Base-by-base conservation (phyloP, 2,888 invertebrate genomes). In the Euphydryas editha region DNA sequence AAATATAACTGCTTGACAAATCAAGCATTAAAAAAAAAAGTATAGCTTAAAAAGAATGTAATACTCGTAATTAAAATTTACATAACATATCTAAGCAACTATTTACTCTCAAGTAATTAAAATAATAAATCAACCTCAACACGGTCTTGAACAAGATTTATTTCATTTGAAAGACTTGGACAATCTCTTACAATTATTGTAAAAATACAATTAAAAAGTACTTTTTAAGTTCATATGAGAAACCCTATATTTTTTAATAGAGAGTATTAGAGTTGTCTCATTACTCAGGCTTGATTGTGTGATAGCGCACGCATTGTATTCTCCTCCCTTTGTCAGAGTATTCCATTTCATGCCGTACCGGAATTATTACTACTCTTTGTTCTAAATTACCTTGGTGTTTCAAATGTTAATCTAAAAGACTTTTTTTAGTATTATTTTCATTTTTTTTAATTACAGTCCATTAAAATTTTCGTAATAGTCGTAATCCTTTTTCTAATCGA, bases 251-350 rank as follows among this genome's bases (percentile, higher is more conserved):
- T 62, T 56, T n/a, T 61, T 70, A 68, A 65, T 64, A 61, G 56
- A 56, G 44, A 55, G 36, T 64, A 71, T 68, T 62, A 63, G 51
- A 68, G 51, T 64, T 51, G 61, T 66, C 70, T 68, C 66, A 68
- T 71, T 68, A 87, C 85, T 86, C 80, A 79, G 82, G 69, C 68
- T 70, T 70, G 77, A 86, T 86, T 81, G 81, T 72, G 78, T 84
- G 84, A 86, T 85, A 85, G 79, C 76, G 80, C 81, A 85, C 81
- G 85, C 81, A 81, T 81, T 81, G 81, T 81, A 72, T 75, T 47
- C 18, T 75, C 72, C 76, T 75, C 71, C 76, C 75, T 82, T 86
- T 85, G 85, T 83, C 81, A 74, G 73, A 75, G 76, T 81, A 80
- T 79, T 73, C 73, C 76, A 75, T 78, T 79, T 78, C 74, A 77